Conservation (phyloP, 1,140 invertebrate genomes). For the Brachionus asplanchnoidis region DNA sequence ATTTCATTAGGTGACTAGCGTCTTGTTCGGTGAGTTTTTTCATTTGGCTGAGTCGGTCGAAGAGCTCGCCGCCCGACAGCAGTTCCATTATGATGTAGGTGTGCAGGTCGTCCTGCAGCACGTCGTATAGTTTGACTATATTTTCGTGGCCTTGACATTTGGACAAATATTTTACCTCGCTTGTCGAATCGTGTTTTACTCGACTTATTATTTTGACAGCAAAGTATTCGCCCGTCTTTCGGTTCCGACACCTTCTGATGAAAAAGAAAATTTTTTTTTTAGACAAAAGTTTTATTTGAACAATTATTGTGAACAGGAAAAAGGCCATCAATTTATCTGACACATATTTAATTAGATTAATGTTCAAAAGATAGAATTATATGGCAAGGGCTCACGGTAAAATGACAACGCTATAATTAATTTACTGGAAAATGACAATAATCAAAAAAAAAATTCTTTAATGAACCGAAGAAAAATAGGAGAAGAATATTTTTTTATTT, state of each 20-base stretch:
- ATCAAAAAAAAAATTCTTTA: too few relatives aligned
- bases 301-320: too few relatives aligned
- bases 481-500: too few relatives aligned
- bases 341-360: too few relatives aligned
- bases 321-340: too few relatives aligned
- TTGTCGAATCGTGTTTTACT: constrained; percentile 63
- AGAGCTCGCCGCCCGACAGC: constrained; percentile 78
- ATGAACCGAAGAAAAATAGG: too few relatives aligned
- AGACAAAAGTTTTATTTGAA: too few relatives aligned
- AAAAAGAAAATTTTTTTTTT: background rate
- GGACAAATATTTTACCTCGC: constrained; percentile 72
- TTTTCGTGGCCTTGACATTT: constrained; percentile 79
- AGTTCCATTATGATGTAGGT: constrained; percentile 78
- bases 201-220: constrained; percentile 85
- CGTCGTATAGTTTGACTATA: constrained; percentile 76
- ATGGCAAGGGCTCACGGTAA: too few relatives aligned
- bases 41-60: constrained; percentile 65
- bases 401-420: too few relatives aligned
- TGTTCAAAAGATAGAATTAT: too few relatives aligned
- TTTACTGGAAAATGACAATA: too few relatives aligned
- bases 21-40: constrained; percentile 66
- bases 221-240: constrained; percentile 67
- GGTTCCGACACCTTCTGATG: constrained; percentile 69
- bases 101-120: constrained; percentile 70
- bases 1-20: constrained; percentile 67